A percentile compares a stretch with the other conserved stretches of the same genome.
phyloP scores from a whole-genome alignment of 1,140 invertebrate genomes.

The Ericerus pela region DNA sequence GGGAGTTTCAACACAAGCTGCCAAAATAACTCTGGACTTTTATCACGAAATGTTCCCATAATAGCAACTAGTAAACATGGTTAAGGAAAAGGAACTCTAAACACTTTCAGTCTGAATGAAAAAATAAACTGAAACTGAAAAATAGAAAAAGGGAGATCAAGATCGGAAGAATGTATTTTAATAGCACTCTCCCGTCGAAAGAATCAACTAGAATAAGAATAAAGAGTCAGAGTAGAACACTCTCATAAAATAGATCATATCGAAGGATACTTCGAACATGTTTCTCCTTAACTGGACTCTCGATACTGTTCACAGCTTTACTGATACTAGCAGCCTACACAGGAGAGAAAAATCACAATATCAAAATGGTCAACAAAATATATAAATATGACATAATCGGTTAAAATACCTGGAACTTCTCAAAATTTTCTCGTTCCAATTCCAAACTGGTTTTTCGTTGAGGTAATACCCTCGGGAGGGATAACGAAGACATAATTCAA shows the following conservation, averaged over 20 bases:
- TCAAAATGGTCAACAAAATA: neutral
- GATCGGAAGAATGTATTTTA: neutral
- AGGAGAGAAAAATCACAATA: neutral
- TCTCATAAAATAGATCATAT: constrained; percentile 11
- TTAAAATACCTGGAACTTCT: constrained; percentile 53
- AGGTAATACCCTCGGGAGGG: constrained; percentile 51
- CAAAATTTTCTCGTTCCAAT: constrained; percentile 54
- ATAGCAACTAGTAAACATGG: constrained; percentile 49
- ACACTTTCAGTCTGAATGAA: no score
- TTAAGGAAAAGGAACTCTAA: no score
- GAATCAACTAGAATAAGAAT: no score
- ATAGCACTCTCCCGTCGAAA: no score
- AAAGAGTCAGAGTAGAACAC: neutral
- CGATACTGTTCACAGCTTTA: constrained; percentile 77
- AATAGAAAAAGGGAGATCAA: neutral
- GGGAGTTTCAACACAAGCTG: constrained; percentile 63
- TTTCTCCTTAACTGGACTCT: constrained; percentile 90
- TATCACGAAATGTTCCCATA: constrained; percentile 87
- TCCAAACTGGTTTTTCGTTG: constrained; percentile 55
- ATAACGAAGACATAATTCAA: constrained; percentile 63
- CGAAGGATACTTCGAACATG: constrained; percentile 77
- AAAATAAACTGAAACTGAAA: no score
- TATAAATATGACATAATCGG: neutral
- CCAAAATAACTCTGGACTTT: constrained; percentile 83
- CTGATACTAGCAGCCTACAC: constrained; percentile 60